Base-by-base conservation (phyloP, 1,140 invertebrate genomes). In the Rhagoletis zephyria region DNA sequence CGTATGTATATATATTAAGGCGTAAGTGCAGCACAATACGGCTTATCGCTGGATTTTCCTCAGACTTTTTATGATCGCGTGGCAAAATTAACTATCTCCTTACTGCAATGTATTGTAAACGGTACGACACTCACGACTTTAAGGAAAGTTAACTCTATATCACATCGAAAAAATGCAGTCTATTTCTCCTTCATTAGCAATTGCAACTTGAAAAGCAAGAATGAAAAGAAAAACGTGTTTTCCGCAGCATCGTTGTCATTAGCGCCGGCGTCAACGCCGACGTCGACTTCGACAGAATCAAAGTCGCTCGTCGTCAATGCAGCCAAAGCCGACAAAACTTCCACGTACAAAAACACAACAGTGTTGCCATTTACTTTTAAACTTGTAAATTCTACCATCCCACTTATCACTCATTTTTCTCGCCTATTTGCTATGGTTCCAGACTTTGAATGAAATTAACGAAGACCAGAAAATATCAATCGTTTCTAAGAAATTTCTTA, bases 191-290 rank as follows among this genome's bases (percentile, higher is more conserved):
- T 19, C 74, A 81, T 48, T 63, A 14, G 40, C 51, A 61, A 45
- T 19, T 10, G 56, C 56, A 86, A 63, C 19, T 87, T 45, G 67
- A 77, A 77, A 40, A 77, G n/a, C 19, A 87, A 81, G 70, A 77
- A 87, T 64, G 12, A 77, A 87, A 65, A n/a, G 74, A 81, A 81
- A 81, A 87, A 87, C 85, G 85, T 87, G 85, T 87, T 87, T 87
- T 67, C 51, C 85, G 45, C 56, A 64, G 85, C 65, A 87, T 87
- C 61, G 85, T 87, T 51, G 63, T 56, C 85, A 67, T 87, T 65
- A 51, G 42, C 85, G 85, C 61, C 40, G 30, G 42, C 40, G 85
- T 45, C 40, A 30, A 48, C 51, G 30, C 14, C 7, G 85, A 63
- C 51, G 85, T 48, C 10, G 42, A n/a, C 16, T 16, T 19, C 10